These are phyloP conservation scores for Meiosimyza decipiens DNA, from an alignment of 2,888 invertebrate genomes.

Conservation along the genomic window DNA sequence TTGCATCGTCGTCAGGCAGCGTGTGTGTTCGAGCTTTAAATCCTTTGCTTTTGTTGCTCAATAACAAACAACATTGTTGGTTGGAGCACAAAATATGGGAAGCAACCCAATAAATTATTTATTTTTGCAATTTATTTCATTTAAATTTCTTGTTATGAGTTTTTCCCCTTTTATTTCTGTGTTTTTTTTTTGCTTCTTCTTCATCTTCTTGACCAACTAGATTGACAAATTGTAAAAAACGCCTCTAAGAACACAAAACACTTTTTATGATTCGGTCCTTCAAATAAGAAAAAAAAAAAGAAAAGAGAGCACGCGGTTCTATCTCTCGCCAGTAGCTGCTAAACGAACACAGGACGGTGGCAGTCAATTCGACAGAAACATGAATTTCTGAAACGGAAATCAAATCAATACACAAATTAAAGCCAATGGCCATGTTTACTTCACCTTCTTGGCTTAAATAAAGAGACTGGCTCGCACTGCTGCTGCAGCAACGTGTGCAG, in stretches of 20 bases:
- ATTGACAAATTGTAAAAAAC: constrained; percentile 61
- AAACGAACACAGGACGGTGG: constrained; percentile 63
- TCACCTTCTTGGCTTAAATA: constrained; percentile 1
- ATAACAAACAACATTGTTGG: constrained; percentile 17
- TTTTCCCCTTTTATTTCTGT: neutral
- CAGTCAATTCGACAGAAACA: constrained; percentile 61
- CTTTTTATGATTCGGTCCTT: constrained; percentile 35
- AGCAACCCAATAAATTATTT: constrained; percentile 44
- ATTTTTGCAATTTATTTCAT: constrained; percentile 48
- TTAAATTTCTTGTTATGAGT: constrained; percentile 5
- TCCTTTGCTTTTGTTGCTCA: neutral
- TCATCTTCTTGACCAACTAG: constrained; percentile 34
- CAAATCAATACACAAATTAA: constrained; percentile 57
- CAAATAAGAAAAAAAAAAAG: constrained; percentile 6
- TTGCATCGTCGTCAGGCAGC: neutral
- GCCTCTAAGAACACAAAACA: constrained; percentile 50
- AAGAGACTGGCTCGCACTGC: neutral
- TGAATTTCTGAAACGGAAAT: constrained; percentile 54
- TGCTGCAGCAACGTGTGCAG: neutral
- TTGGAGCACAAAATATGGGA: constrained; percentile 27
- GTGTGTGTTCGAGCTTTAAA: constrained; percentile 10
- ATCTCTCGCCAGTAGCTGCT: constrained; percentile 53
- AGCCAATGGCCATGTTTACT: constrained; percentile 41
- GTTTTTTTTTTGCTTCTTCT: constrained; percentile 13
- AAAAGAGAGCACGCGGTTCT: constrained; percentile 6